phyloP scores from a whole-genome alignment of 2,113 vertebrate species.

The Fregata magnificens region DNA sequence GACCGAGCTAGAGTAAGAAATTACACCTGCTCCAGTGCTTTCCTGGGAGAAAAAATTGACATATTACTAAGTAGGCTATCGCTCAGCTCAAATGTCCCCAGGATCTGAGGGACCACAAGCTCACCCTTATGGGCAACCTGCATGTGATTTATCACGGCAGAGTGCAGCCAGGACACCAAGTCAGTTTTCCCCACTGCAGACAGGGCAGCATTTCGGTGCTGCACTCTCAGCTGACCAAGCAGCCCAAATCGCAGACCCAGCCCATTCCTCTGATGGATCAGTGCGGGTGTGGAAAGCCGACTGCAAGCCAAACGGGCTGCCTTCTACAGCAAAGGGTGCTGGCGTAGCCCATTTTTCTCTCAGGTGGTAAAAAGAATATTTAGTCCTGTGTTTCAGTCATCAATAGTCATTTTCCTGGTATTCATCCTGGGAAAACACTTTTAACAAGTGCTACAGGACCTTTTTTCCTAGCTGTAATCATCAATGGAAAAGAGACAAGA shows the following conservation, averaged over 20 bases:
- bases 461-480: not conserved
- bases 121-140: not conserved
- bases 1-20: not conserved
- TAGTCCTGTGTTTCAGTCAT: not conserved
- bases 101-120: not conserved
- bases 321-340: not conserved
- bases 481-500: not conserved
- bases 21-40: not conserved
- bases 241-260: not conserved
- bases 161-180: not conserved
- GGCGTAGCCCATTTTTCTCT: fast-evolving
- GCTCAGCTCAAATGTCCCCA: not conserved
- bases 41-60: not conserved
- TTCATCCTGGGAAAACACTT: not conserved
- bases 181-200: not conserved
- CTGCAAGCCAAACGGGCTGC: not conserved
- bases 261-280: not conserved
- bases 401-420: not conserved
- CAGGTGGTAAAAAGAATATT: not conserved
- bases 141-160: not conserved
- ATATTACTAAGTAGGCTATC: constrained; percentile 3
- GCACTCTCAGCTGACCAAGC: fast-evolving
- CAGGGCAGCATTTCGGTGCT: not conserved
- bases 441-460: not conserved
- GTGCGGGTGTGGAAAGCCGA: fast-evolving